phyloP scores from a whole-genome alignment of 2,888 invertebrate genomes.

The Meta bourneti region DNA sequence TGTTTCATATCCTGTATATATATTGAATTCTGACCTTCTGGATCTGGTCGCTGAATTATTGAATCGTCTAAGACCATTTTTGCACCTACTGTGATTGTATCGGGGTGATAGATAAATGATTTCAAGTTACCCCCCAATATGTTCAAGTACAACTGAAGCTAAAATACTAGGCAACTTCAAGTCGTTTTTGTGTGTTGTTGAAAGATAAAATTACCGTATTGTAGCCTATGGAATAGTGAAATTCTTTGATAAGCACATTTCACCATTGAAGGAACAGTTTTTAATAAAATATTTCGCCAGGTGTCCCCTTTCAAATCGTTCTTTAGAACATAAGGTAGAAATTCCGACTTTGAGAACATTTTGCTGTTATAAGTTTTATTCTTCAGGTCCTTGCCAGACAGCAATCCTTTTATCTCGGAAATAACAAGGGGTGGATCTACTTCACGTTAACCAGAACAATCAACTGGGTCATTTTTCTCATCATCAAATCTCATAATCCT shows the following conservation, averaged over 20 bases:
- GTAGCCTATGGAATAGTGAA: conserved; percentile 31
- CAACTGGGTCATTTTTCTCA: too few species aligned
- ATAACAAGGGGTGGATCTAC: neutral
- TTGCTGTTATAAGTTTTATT: too few species aligned
- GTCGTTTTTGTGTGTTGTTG: neutral
- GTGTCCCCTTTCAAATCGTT: neutral
- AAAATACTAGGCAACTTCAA: too few species aligned
- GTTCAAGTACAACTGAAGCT: too few species aligned
- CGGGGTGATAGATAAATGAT: neutral
- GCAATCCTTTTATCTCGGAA: conserved; percentile 8
- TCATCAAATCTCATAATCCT: neutral
- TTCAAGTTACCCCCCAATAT: conserved; percentile 5
- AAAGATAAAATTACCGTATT: conserved; percentile 66
- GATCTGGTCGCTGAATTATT: conserved; percentile 1
- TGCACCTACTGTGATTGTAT: neutral
- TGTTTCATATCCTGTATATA: conserved; percentile 11
- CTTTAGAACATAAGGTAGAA: neutral
- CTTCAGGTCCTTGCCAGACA: neutral
- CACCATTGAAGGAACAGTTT: conserved; percentile 26
- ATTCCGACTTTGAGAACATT: neutral
- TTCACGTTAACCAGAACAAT: neutral
- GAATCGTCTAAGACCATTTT: conserved; percentile 11
- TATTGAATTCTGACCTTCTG: conserved; percentile 13
- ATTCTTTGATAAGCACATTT: neutral
- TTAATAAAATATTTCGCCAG: neutral